These are phyloP conservation scores for Micromesistius poutassou DNA, from an alignment of 2,797 vertebrate genomes.

Conservation along the genomic window DNA sequence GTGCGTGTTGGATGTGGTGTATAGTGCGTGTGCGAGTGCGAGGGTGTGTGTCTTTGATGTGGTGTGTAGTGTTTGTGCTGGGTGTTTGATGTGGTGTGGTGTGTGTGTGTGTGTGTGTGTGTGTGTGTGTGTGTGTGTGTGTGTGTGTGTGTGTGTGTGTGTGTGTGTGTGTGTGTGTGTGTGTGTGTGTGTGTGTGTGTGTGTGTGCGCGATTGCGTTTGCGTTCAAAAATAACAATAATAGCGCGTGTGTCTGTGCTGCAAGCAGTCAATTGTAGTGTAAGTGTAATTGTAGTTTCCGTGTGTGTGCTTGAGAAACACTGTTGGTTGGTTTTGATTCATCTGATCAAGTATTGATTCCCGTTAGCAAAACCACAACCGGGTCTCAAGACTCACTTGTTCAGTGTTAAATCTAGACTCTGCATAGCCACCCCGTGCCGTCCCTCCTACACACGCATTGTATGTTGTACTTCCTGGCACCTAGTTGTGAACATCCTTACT, in stretches of 20 bases:
- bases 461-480: no score
- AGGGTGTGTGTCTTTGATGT: neutral
- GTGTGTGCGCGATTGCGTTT: neutral
- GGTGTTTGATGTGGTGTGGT: slow-evolving; percentile 8
- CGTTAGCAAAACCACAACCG: slow-evolving; percentile 37
- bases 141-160: slow-evolving; percentile 15
- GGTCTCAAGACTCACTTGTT: slow-evolving; percentile 10
- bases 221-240: neutral
- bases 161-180: slow-evolving; percentile 7
- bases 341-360: slow-evolving; percentile 30
- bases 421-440: no score
- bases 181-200: slow-evolving; percentile 6
- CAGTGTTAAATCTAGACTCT: no score
- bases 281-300: neutral
- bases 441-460: no score
- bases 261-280: neutral
- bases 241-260: neutral
- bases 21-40: no score
- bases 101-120: neutral
- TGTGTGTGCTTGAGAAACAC: neutral
- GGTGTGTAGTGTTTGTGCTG: slow-evolving; percentile 6
- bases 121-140: slow-evolving; percentile 24
- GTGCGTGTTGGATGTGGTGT: neutral
- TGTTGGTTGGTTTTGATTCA: neutral
- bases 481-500: no score